These are phyloP conservation scores for Bufotes viridis DNA, from an alignment of 2,797 vertebrate species.

Conservation along the genomic window DNA sequence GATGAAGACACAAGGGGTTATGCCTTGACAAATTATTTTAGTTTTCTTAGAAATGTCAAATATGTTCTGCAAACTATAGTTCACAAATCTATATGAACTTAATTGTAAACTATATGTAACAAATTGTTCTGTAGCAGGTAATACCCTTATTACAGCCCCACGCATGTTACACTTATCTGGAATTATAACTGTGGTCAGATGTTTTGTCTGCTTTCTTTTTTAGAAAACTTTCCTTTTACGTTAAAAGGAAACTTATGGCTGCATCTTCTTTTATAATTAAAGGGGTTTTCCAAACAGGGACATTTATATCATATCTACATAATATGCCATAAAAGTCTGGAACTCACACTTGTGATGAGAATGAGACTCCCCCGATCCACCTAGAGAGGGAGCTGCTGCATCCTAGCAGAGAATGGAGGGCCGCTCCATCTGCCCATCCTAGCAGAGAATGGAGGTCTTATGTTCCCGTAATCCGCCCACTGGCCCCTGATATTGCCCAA, in stretches of 20 bases:
- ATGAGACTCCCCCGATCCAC: too few relatives aligned
- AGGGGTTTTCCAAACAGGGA: neutral
- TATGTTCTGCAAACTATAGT: neutral
- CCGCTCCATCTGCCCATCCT: too few relatives aligned
- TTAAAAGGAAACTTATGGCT: neutral
- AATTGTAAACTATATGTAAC: neutral
- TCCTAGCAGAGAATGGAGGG: too few relatives aligned
- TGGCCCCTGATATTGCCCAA: too few relatives aligned
- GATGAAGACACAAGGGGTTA: neutral
- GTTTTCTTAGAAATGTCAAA: constrained; percentile 3
- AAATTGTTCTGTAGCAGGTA: neutral
- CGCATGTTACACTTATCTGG: neutral
- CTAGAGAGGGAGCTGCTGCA: too few relatives aligned
- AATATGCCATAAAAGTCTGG: too few relatives aligned
- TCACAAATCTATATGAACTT: too few relatives aligned
- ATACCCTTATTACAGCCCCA: neutral
- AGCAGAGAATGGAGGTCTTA: too few relatives aligned
- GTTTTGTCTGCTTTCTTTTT: constrained; percentile 7
- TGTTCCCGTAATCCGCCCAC: too few relatives aligned
- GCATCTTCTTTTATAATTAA: neutral
- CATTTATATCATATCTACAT: too few relatives aligned
- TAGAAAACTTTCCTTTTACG: neutral
- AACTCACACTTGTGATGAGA: too few relatives aligned
- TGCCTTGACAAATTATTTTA: neutral
- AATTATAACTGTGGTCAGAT: constrained; percentile 19